Evolutionary conservation across 2,888 invertebrate species (phyloP), one percentile per base, ranked within the genome.

Genomic region (Drosophila prostipennis): DNA sequence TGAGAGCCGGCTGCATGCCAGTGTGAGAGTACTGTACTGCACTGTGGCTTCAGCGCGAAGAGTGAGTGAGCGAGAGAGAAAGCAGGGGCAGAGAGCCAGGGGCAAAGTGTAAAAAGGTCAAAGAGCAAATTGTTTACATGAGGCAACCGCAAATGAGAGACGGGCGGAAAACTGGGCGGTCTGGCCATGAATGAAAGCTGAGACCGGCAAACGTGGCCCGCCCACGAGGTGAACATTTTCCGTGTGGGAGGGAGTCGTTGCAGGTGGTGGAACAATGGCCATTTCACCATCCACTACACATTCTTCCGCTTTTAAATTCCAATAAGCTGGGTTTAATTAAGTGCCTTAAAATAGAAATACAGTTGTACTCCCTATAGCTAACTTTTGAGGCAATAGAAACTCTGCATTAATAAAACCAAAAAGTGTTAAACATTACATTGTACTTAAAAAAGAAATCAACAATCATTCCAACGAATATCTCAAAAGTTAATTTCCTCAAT

Each of bases 81-180:
- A 46, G n/a, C 36, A 16, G 10, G 7, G 29, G 13, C 34, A 54
- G 70, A 63, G 80, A 68, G 61, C 23, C 34, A 37, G 49, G 60
- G 32, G 53, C 48, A 26, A 34, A 54, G 49, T 34, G 45, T 29
- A 32, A 37, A 80, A 82, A 82, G 82, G 82, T 82, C 85, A 82
- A 72, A 82, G 85, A 87, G 82, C 73, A 79, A 52, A 63, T 72
- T 82, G 87, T 87, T 82, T 87, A 87, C 86, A 68, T 69, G 56
- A 11, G 43, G 39, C 46, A 34, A 53, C 29, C 46, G 39, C 40
- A 32, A 23, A n/a, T 46, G 53, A 40, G 42, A 11, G 53, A 16
- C 23, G 39, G 53, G 45, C 26, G 55, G 45, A 65, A 40, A 58
- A 55, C 23, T 58, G 63, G 63, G 55, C 42, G 63, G 46, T 54